phyloP scores from a whole-genome alignment of 2,888 invertebrate species.

The Fissipunctia ypsillon region DNA sequence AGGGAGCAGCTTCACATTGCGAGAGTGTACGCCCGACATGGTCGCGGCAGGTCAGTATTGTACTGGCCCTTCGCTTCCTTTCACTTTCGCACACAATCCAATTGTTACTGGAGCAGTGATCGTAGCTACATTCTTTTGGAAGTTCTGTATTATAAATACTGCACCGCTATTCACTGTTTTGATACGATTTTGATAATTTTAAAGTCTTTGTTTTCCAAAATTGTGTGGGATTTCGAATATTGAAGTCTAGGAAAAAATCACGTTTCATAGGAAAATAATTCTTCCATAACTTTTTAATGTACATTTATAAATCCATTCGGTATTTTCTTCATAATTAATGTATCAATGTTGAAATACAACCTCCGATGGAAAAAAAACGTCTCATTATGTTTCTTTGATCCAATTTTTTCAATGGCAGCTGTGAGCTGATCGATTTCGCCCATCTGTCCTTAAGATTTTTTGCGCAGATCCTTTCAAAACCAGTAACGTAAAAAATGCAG shows the following conservation, averaged over 20 bases:
- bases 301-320: not conserved
- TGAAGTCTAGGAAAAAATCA: not conserved
- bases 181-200: not conserved
- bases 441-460: slow-evolving; percentile 41
- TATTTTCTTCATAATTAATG: slow-evolving; percentile 16
- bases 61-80: slow-evolving; percentile 60
- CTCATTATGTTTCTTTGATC: slow-evolving; percentile 14
- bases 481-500: slow-evolving; percentile 31
- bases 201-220: not conserved
- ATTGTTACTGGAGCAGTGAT: slow-evolving; percentile 41
- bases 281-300: not conserved
- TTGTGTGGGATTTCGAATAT: not conserved
- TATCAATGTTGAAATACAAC: slow-evolving; percentile 37
- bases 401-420: slow-evolving; percentile 48
- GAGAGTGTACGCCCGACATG: slow-evolving; percentile 24
- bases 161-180: not conserved
- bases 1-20: slow-evolving; percentile 32
- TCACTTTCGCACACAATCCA: slow-evolving; percentile 55
- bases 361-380: slow-evolving; percentile 16
- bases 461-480: slow-evolving; percentile 45
- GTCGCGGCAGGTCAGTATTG: slow-evolving; percentile 57
- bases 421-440: slow-evolving; percentile 26
- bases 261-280: not conserved
- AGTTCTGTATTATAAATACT: not conserved
- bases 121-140: slow-evolving; percentile 19